Percentiles rank a stretch among this genome's conserved stretches.
Conservation (phyloP, 2,797 vertebrate species). For the Austrolebias charrua region DNA sequence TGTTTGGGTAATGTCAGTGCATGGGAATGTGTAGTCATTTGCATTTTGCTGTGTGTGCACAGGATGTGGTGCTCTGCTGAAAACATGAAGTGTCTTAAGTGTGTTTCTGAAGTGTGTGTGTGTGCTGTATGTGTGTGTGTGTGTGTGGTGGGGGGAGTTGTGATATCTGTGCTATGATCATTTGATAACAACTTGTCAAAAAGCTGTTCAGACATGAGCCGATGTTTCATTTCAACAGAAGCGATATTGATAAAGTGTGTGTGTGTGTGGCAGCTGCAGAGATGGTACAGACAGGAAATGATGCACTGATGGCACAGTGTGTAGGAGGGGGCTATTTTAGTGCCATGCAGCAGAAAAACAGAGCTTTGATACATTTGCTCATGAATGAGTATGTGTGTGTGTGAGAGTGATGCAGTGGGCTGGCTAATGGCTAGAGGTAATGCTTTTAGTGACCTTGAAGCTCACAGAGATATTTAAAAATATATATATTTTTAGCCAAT, state of each 20-base stretch:
- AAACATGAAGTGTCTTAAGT: conserved; percentile 6
- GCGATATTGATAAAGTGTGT: conserved; percentile 16
- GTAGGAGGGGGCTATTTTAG: conserved; percentile 69
- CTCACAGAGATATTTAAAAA: conserved; percentile 13
- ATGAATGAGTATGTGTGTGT: conserved; percentile 12
- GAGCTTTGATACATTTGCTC: conserved; percentile 49
- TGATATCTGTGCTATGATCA: too few relatives aligned
- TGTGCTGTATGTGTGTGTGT: conserved; percentile 8
- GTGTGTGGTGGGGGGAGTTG: background rate
- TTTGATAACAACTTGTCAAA: conserved; percentile 32
- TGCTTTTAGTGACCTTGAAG: conserved; percentile 29
- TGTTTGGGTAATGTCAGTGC: too few relatives aligned
- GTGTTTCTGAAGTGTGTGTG: conserved; percentile 15
- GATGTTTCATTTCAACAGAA: conserved; percentile 19
- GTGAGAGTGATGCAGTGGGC: conserved; percentile 19
- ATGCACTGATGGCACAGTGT: conserved; percentile 54
- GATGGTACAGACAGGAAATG: conserved; percentile 66
- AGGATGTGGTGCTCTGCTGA: conserved; percentile 15
- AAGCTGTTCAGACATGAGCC: conserved; percentile 29
- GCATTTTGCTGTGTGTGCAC: background rate
- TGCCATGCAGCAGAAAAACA: conserved; percentile 46
- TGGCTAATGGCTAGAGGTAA: conserved; percentile 22
- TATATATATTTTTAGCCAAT: conserved; percentile 11
- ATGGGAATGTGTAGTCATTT: too few relatives aligned
- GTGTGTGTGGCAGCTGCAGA: conserved; percentile 26